Percentiles rank a stretch among this genome's conserved stretches.
phyloP scores from a whole-genome alignment of 2,888 invertebrate genomes.

The Aromia moschata region DNA sequence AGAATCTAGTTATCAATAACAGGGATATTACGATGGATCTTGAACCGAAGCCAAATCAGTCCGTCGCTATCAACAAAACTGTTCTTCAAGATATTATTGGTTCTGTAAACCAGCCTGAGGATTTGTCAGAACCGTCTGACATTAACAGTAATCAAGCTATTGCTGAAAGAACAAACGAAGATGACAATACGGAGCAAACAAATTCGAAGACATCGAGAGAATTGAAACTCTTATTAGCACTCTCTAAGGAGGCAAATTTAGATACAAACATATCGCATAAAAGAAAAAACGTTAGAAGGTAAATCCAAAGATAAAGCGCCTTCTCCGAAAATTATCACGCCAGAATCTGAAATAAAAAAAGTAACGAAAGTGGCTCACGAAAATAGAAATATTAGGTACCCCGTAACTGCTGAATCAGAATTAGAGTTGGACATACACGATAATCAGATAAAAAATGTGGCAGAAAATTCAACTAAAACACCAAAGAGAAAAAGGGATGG shows the following conservation, averaged over 20 bases:
- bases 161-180: conserved; percentile 32
- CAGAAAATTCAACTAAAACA: conserved; percentile 25
- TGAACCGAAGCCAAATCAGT: conserved; percentile 2
- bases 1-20: neutral
- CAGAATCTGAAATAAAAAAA: conserved; percentile 28
- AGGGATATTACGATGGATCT: neutral
- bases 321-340: neutral
- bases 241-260: conserved; percentile 75
- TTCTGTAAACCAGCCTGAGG: conserved; percentile 5
- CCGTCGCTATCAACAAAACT: conserved; percentile 1
- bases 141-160: conserved; percentile 10
- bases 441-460: conserved; percentile 31
- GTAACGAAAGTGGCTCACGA: conserved; percentile 28
- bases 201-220: conserved; percentile 59
- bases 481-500: conserved; percentile 47
- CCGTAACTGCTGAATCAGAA: conserved; percentile 55
- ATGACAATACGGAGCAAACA: conserved; percentile 37
- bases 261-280: conserved; percentile 64
- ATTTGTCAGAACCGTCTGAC: conserved; percentile 5
- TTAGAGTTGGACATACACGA: conserved; percentile 47
- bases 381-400: conserved; percentile 42
- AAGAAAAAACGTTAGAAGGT: conserved; percentile 61
- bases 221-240: conserved; percentile 70
- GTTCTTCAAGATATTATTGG: conserved; percentile 20
- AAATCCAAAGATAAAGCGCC: conserved; percentile 31